phyloP scores from a whole-genome alignment of 2,113 vertebrate genomes.

The Plectropomus leopardus region DNA sequence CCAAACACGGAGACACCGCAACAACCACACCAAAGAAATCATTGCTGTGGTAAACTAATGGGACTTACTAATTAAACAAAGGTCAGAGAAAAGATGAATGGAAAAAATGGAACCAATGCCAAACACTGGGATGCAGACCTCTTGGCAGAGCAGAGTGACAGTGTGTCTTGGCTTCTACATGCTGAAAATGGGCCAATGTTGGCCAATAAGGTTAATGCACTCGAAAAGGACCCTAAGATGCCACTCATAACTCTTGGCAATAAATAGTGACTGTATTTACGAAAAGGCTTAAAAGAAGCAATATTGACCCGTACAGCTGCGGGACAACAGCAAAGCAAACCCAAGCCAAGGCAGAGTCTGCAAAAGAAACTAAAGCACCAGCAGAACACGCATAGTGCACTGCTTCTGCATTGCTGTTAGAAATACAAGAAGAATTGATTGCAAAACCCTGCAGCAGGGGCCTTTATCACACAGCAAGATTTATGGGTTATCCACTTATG shows the following conservation, averaged over 20 bases:
- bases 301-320: not conserved
- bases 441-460: slow-evolving; percentile 11
- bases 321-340: not conserved
- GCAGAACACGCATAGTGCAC: not conserved
- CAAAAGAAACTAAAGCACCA: not conserved
- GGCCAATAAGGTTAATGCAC: slow-evolving; percentile 49
- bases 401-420: not conserved
- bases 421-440: slow-evolving; percentile 19
- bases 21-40: not conserved
- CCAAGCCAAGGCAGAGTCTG: not conserved
- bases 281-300: not conserved
- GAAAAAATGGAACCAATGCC: slow-evolving; percentile 11
- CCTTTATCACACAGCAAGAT: not conserved
- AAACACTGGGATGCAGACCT: slow-evolving; percentile 29
- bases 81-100: slow-evolving; percentile 23
- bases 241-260: slow-evolving; percentile 8
- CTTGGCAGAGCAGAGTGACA: slow-evolving; percentile 47
- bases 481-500: not conserved
- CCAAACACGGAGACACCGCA: not conserved
- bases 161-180: slow-evolving; percentile 46
- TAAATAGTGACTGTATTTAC: not conserved
- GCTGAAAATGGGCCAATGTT: slow-evolving; percentile 51
- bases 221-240: slow-evolving; percentile 24
- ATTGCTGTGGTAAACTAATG: not conserved
- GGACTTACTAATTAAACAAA: slow-evolving; percentile 23